phyloP scores from a whole-genome alignment of 2,797 vertebrate genomes.

The Pogonophryne albipinna region DNA sequence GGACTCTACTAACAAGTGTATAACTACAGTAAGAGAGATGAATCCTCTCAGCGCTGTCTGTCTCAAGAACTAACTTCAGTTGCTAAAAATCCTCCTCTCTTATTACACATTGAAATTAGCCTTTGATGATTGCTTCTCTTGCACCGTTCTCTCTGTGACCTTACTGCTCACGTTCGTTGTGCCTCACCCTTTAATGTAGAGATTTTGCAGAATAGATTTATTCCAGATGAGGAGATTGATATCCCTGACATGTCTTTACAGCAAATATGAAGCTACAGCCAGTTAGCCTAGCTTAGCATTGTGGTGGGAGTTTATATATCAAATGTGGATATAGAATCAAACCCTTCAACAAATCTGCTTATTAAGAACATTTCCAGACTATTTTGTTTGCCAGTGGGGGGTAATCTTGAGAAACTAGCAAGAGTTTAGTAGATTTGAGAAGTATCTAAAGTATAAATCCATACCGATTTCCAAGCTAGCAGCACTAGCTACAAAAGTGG shows the following conservation, averaged over 20 bases:
- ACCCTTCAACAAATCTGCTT: no score
- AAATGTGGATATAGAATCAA: no score
- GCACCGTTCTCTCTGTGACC: slow-evolving; percentile 29
- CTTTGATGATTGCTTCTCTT: slow-evolving; percentile 23
- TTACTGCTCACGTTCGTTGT: slow-evolving; percentile 11
- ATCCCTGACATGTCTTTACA: not conserved
- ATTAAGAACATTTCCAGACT: no score
- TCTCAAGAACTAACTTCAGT: slow-evolving; percentile 21
- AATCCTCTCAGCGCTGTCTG: slow-evolving; percentile 36
- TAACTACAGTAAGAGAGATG: slow-evolving; percentile 7
- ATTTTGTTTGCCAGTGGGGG: no score
- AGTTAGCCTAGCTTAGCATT: slow-evolving; percentile 3
- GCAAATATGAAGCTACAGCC: not conserved
- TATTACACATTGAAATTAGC: not conserved
- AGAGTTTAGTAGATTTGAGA: no score
- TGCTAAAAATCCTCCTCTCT: slow-evolving; percentile 34
- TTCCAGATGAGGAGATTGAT: not conserved
- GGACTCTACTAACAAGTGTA: slow-evolving; percentile 42
- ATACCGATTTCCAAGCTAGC: no score
- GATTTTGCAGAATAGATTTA: not conserved
- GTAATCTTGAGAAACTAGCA: no score
- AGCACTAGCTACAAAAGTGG: no score
- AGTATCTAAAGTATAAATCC: no score
- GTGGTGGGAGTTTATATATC: no score
- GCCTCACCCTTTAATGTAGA: slow-evolving; percentile 14